phyloP scores from a whole-genome alignment of 64 coral and sea anemone genomes.

The Orbicella faveolata region DNA sequence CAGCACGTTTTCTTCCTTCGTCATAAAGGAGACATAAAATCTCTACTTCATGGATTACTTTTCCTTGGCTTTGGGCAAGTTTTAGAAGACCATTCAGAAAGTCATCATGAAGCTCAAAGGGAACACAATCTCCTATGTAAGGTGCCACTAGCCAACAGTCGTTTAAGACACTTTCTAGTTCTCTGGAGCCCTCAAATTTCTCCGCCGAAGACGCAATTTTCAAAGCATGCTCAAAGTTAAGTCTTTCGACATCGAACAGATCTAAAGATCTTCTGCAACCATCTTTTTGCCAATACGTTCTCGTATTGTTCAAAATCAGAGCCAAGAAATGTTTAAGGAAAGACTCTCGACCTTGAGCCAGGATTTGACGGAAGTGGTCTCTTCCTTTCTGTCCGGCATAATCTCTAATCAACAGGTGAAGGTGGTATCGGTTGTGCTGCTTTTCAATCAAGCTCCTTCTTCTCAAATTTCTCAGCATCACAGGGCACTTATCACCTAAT shows the following conservation, averaged over 20 bases:
- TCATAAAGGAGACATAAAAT: slow-evolving; percentile 56
- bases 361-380: neutral
- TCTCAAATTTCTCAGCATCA: slow-evolving; percentile 9
- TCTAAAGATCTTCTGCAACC: slow-evolving; percentile 30
- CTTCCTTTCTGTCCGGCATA: slow-evolving; percentile 34
- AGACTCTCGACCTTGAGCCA: slow-evolving; percentile 4
- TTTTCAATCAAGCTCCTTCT: slow-evolving; percentile 31
- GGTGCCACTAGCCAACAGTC: slow-evolving; percentile 10
- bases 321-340: slow-evolving; percentile 43
- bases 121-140: neutral
- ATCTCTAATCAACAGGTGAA: slow-evolving; percentile 47
- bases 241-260: slow-evolving; percentile 54
- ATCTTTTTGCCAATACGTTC: slow-evolving; percentile 21
- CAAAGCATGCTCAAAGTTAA: neutral
- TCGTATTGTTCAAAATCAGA: slow-evolving; percentile 7
- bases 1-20: slow-evolving; percentile 46
- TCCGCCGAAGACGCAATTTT: neutral
- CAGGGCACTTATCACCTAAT: slow-evolving; percentile 3
- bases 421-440: slow-evolving; percentile 10
- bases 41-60: slow-evolving; percentile 18
- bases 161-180: neutral
- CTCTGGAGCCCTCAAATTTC: slow-evolving; percentile 2
- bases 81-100: slow-evolving; percentile 20
- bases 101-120: slow-evolving; percentile 2
- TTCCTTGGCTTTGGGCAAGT: neutral